Conservation (phyloP, 2,888 invertebrate species). For the Opisthograptis luteolata region DNA sequence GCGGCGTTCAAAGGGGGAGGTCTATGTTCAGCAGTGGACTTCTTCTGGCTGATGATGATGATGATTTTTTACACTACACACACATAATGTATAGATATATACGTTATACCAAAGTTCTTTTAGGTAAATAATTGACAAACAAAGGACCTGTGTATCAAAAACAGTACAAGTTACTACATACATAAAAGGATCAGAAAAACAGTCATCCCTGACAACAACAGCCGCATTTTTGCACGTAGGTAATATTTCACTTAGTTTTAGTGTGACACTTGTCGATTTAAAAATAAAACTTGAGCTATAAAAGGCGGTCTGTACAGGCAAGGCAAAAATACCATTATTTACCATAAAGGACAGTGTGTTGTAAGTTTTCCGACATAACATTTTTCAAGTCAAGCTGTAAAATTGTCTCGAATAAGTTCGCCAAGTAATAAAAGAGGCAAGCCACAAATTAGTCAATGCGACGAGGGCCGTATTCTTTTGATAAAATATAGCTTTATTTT, state of each 20-base stretch:
- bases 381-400: slow-evolving; percentile 44
- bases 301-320: slow-evolving; percentile 57
- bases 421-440: slow-evolving; percentile 45
- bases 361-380: slow-evolving; percentile 57
- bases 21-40: too few relatives aligned
- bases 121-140: too few relatives aligned
- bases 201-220: not conserved
- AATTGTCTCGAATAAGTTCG: slow-evolving; percentile 44
- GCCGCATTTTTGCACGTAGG: slow-evolving; percentile 36
- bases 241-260: slow-evolving; percentile 55
- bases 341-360: slow-evolving; percentile 54
- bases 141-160: too few relatives aligned
- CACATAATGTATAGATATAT: too few relatives aligned
- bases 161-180: not conserved
- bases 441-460: slow-evolving; percentile 54
- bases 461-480: slow-evolving; percentile 29
- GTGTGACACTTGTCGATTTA: slow-evolving; percentile 41
- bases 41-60: too few relatives aligned
- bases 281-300: slow-evolving; percentile 52
- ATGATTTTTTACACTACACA: too few relatives aligned
- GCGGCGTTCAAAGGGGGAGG: too few relatives aligned
- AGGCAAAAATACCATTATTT: slow-evolving; percentile 55
- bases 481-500: slow-evolving; percentile 37
- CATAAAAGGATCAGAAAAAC: not conserved
- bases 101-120: too few relatives aligned